Evolutionary conservation across 2,888 invertebrate species (phyloP).

Genomic region (Dolomedes plantarius): DNA sequence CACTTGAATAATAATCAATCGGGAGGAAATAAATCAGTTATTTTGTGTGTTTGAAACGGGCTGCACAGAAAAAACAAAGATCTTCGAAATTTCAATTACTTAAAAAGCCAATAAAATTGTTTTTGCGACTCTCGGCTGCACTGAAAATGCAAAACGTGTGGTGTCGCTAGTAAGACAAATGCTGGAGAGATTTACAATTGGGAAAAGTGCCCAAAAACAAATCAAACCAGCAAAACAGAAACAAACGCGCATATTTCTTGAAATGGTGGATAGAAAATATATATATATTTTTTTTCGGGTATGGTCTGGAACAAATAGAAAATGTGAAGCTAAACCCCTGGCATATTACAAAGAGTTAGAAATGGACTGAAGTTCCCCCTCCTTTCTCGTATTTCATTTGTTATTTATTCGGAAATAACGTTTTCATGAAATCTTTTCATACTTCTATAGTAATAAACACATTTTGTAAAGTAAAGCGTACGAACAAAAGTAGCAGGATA

Average conservation of each 20-base stretch:
- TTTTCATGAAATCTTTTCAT: constrained; percentile 33
- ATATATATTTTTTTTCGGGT: too few relatives aligned
- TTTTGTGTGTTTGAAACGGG: not conserved
- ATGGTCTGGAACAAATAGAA: not conserved
- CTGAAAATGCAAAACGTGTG: constrained; percentile 9
- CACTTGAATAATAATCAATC: not conserved
- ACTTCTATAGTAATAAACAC: constrained; percentile 24
- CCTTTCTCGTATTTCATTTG: constrained; percentile 37
- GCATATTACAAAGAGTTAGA: constrained; percentile 39
- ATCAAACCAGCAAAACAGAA: not conserved
- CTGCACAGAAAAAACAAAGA: not conserved
- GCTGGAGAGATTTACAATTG: constrained; percentile 9
- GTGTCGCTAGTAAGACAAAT: constrained; percentile 7
- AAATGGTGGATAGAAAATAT: not conserved
- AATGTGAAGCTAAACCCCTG: constrained; percentile 8
- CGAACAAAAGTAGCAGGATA: too few relatives aligned
- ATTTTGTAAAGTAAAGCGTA: not conserved
- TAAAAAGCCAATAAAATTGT: constrained; percentile 12
- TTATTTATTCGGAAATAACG: constrained; percentile 36
- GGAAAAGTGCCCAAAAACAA: constrained; percentile 16
- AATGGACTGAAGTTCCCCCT: constrained; percentile 18
- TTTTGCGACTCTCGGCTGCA: not conserved
- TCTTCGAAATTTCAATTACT: constrained; percentile 5
- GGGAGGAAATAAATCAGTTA: not conserved
- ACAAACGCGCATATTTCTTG: constrained; percentile 1